phyloP scores from a whole-genome alignment of 1,140 invertebrate genomes.

The Oscheius sp. region DNA sequence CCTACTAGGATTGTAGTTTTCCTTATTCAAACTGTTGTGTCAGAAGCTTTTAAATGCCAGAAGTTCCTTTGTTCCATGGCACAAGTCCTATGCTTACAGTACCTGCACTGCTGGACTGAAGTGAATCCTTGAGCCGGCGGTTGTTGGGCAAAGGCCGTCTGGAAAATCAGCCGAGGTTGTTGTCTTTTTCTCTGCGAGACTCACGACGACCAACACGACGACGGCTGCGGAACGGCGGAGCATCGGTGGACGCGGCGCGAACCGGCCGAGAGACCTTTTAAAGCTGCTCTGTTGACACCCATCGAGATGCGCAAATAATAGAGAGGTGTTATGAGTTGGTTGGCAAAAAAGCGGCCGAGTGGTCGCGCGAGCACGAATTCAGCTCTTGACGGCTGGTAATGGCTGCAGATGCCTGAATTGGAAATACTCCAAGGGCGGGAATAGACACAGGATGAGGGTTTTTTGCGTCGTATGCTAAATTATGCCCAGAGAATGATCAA shows the following conservation, averaged over 20 bases:
- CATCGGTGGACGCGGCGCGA: background rate
- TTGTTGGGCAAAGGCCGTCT: background rate
- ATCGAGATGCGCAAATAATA: constrained; percentile 3
- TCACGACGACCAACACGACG: background rate
- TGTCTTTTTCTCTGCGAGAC: too few species aligned
- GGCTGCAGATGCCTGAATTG: too few species aligned
- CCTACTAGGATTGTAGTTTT: too few species aligned
- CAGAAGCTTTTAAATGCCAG: too few species aligned
- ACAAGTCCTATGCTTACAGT: too few species aligned
- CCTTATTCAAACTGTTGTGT: too few species aligned
- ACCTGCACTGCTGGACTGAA: background rate
- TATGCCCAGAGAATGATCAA: too few species aligned
- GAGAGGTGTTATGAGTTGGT: constrained; percentile 4
- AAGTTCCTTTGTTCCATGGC: background rate
- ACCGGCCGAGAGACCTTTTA: background rate
- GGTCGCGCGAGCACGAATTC: too few species aligned
- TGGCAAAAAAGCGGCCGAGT: constrained; percentile 4
- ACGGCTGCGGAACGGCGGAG: background rate
- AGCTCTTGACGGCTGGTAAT: too few species aligned
- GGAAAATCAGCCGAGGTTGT: background rate
- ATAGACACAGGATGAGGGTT: too few species aligned
- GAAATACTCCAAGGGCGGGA: too few species aligned
- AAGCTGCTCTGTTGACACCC: background rate
- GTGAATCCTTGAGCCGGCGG: background rate
- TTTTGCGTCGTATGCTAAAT: too few species aligned